Conservation (phyloP, 2,797 vertebrate species). For the Paedocypris micromegethes region DNA sequence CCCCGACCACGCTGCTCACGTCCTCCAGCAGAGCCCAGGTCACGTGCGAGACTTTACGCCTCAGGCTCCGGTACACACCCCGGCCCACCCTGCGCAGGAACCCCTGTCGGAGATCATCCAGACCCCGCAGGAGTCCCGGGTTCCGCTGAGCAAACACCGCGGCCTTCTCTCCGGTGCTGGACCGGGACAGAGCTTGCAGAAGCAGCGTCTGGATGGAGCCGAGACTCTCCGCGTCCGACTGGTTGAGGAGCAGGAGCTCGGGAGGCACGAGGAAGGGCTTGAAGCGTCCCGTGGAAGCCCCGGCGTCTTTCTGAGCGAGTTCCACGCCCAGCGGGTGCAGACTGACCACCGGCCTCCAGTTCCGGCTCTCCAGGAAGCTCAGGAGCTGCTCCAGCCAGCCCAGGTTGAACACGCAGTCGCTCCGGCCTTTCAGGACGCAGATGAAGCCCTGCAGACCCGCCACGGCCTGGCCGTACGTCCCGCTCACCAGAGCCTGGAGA, state of each 20-base stretch:
- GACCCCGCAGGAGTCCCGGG: constrained; percentile 66
- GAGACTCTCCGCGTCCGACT: constrained; percentile 51
- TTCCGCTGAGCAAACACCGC: constrained; percentile 61
- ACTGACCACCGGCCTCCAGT: constrained; percentile 80
- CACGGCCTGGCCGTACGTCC: constrained; percentile 71
- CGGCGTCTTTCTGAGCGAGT: constrained; percentile 52
- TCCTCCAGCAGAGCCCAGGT: constrained; percentile 78
- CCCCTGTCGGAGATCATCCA: constrained; percentile 70
- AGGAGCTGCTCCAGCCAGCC: constrained; percentile 78
- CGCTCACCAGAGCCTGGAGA: constrained; percentile 75
- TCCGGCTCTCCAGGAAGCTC: constrained; percentile 71
- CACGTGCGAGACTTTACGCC: constrained; percentile 73
- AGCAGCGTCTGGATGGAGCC: constrained; percentile 66
- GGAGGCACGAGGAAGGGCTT: constrained; percentile 71
- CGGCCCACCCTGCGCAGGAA: constrained; percentile 76
- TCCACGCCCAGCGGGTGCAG: constrained; percentile 65
- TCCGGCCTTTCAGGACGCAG: constrained; percentile 72
- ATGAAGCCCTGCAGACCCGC: constrained; percentile 75
- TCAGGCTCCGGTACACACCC: constrained; percentile 76
- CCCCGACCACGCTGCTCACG: constrained; percentile 73
- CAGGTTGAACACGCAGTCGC: constrained; percentile 72
- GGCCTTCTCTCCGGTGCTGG: constrained; percentile 58
- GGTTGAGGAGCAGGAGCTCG: constrained; percentile 57
- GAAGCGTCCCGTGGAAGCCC: constrained; percentile 59
- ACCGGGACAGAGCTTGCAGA: constrained; percentile 73